Base-by-base conservation (phyloP, 2,888 invertebrate genomes). In the Cryptus viduatorius region DNA sequence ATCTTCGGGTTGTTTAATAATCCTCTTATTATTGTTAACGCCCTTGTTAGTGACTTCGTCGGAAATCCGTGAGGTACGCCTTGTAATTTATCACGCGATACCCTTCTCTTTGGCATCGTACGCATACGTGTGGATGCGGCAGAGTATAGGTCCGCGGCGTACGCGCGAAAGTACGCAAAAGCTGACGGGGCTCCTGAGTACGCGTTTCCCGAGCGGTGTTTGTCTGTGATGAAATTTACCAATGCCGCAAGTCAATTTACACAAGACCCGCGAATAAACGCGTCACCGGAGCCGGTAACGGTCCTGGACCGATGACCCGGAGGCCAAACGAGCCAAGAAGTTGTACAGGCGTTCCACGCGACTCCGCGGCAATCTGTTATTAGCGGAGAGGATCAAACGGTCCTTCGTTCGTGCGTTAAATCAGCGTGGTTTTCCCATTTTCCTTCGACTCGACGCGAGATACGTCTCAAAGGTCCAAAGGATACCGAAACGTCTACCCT, bases 371-470 rank as follows among this genome's bases (percentile, higher is more conserved):
- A 73, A 84, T 72, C 81, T 84, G 79, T 86, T 77, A 86, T 87
- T 86, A 86, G 53, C 16, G 69, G 68, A 69, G 79, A 84, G 83
- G 85, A 82, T 87, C 87, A 85, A 87, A 87, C 76, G 72, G 19
- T 69, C 24, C 46, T 79, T 56, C 56, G 81, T 59, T 56, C 53
- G 77, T 69, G 68, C 72, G 77, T 78, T 77, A 77, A 82, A 83
- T 80, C 83, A 80, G 37, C 48, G 48, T 37, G 80, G 65, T 71
- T 80, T 83, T 80, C 59, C 73, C 56, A 37, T 8, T 0, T 53
- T 79, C 65, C 44, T 44, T 73, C 16, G 67, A 19, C 24, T 24
- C 67, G 69, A 56, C 46, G 76, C 80, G 76, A 76, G 71, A 80
- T 65, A 29, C 42, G 50, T 77, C 71, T 80, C 80, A 77, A 80